Evolutionary conservation across 2,888 invertebrate genomes (phyloP).

Genomic region (Trachelus iudaicus): DNA sequence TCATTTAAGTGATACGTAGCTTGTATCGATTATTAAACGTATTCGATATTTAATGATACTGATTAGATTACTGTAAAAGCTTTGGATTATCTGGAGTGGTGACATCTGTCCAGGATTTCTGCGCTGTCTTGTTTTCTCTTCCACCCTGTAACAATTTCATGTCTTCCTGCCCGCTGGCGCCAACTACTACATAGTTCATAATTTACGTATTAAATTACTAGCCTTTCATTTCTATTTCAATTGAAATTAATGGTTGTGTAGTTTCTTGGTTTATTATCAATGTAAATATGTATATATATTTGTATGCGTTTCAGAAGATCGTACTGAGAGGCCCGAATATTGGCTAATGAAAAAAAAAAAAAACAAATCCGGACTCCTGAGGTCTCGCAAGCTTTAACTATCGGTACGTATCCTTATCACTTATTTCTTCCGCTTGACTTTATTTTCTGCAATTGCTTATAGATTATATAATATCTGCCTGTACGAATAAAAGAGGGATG

Average conservation of each 20-base stretch:
- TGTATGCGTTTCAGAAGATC: conserved; percentile 21
- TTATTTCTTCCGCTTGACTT: neutral
- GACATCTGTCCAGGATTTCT: conserved; percentile 50
- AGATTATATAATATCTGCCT: neutral
- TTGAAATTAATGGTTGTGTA: too few species aligned
- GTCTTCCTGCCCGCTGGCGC: neutral
- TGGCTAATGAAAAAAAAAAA: conserved; percentile 17
- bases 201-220: neutral
- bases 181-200: neutral
- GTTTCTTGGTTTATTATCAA: too few species aligned
- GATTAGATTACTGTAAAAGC: conserved; percentile 63
- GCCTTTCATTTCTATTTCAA: neutral
- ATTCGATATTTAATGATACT: conserved; percentile 57
- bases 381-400: neutral
- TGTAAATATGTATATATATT: conserved; percentile 16
- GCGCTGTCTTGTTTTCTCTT: neutral
- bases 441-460: neutral
- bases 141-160: neutral
- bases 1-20: conserved; percentile 32
- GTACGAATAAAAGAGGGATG: neutral
- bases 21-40: conserved; percentile 54
- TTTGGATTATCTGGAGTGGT: conserved; percentile 56
- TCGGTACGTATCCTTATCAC: conserved; percentile 30
- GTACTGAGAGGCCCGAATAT: conserved; percentile 17
- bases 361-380: conserved; percentile 27